phyloP scores from a whole-genome alignment of 2,888 invertebrate species.

The Alitta virens region DNA sequence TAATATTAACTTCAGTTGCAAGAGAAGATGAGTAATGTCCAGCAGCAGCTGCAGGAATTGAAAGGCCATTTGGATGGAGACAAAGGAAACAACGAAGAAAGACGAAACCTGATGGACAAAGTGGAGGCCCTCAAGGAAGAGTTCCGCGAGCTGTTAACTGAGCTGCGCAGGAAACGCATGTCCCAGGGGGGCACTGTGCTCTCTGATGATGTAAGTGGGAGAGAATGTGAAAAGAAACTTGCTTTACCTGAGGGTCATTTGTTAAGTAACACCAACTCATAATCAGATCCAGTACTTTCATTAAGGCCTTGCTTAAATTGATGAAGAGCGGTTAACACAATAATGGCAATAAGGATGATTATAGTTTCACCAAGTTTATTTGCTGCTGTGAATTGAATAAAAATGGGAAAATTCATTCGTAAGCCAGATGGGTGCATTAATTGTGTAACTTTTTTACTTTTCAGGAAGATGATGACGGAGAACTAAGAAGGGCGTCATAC shows the following conservation, averaged over 20 bases:
- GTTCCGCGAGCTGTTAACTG: conserved; percentile 46
- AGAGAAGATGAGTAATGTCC: conserved; percentile 45
- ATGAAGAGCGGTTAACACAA: too few relatives aligned
- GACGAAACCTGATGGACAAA: conserved; percentile 34
- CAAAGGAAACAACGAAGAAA: conserved; percentile 34
- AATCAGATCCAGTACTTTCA: too few relatives aligned
- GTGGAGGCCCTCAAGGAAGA: conserved; percentile 49
- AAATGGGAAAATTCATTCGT: too few relatives aligned
- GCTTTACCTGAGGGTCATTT: too few relatives aligned
- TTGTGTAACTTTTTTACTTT: conserved; percentile 2
- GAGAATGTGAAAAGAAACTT: too few relatives aligned
- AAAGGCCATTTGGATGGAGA: conserved; percentile 43
- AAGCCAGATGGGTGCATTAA: too few relatives aligned
- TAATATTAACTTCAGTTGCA: conserved; percentile 41
- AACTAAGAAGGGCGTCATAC: conserved; percentile 21
- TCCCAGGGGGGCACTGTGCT: conserved; percentile 42
- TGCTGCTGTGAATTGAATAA: too few relatives aligned
- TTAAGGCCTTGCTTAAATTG: too few relatives aligned
- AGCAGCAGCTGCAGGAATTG: conserved; percentile 49
- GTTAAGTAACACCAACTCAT: too few relatives aligned
- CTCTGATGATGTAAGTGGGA: conserved; percentile 37
- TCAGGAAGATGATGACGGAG: conserved; percentile 28
- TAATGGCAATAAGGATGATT: too few relatives aligned
- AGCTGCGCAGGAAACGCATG: conserved; percentile 42
- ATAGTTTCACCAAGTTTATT: too few relatives aligned